Conservation (phyloP, 2,797 vertebrate genomes). For the Sebastes hopkinsi region DNA sequence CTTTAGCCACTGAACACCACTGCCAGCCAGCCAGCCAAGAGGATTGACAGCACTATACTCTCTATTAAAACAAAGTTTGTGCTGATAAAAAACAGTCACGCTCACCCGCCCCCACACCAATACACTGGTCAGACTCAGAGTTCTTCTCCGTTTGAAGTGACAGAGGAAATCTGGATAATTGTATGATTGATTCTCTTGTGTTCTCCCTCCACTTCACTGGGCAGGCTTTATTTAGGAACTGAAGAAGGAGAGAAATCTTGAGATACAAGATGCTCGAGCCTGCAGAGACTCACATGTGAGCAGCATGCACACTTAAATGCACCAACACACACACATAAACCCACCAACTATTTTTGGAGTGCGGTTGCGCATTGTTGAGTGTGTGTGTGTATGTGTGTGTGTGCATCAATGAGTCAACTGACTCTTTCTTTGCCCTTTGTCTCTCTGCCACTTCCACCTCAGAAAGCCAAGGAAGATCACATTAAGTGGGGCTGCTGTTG, state of each 20-base stretch:
- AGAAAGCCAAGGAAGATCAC: constrained; percentile 80
- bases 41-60: constrained; percentile 47
- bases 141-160: constrained; percentile 71
- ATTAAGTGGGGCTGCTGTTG: constrained; percentile 80
- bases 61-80: constrained; percentile 65
- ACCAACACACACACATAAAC: constrained; percentile 42
- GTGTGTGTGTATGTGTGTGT: constrained; percentile 38
- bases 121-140: constrained; percentile 56
- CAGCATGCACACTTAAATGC: constrained; percentile 50
- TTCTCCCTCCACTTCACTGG: constrained; percentile 71
- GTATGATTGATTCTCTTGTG: constrained; percentile 81
- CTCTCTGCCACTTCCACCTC: constrained; percentile 75
- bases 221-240: constrained; percentile 73
- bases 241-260: constrained; percentile 66
- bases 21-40: constrained; percentile 24
- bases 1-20: constrained; percentile 31
- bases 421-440: constrained; percentile 74
- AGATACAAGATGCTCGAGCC: constrained; percentile 60
- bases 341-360: constrained; percentile 65
- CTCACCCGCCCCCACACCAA: constrained; percentile 51
- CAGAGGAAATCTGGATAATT: constrained; percentile 81
- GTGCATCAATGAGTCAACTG: constrained; percentile 74
- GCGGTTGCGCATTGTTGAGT: constrained; percentile 47
- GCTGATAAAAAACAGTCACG: constrained; percentile 55
- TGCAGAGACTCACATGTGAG: constrained; percentile 52